Base-by-base conservation (phyloP, 2,797 vertebrate species). In the Astyanax mexicanus region DNA sequence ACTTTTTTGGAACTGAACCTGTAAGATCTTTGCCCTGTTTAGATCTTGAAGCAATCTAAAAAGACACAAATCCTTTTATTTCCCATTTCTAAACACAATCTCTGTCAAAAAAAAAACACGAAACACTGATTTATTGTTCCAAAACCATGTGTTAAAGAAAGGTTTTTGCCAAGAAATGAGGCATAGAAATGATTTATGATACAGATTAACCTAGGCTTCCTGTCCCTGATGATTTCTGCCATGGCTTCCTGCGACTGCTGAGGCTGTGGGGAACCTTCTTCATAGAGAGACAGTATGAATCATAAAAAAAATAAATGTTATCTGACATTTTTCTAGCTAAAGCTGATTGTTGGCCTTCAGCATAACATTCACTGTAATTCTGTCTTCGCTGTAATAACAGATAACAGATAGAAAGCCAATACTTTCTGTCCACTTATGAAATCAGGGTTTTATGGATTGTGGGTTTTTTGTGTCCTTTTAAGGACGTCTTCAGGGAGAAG, bases 151-250 rank as follows among this genome's bases (percentile, higher is more conserved):
- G 15, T 44, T 49, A 67, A 54, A 47, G 21, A 4, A 47, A 67
- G 12, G 23, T 54, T 68, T 75, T 52, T 37, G 11, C 71, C 25
- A 60, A 44, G 54, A 37, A 32, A 65, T n/a, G 29, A 55, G 17
- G n/a, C 27, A 45, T 15, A 4, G 17, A 10, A 15, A 25, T 61
- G 62, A 76, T 76, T 68, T 76, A 76, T 72, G 17, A n/a, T 38
- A 7, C 12, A 29, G 38, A 29, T 44, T 65, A 49, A 54, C 29
- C 32, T 29, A 29, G 47, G 37, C 69, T 67, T 60, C 45, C 44
- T 45, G 29, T 62, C 66, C 19, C 61, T 44, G 19, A 55, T 35
- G 42, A 38, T 51, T 65, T 73, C 52, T 57, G 54, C 15, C 52
- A 25, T 15, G 29, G 27, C 1, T 12, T 47, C 32, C 13, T 35